Evolutionary conservation across 2,888 invertebrate genomes (phyloP).

Genomic region (Scaptomyza parva): DNA sequence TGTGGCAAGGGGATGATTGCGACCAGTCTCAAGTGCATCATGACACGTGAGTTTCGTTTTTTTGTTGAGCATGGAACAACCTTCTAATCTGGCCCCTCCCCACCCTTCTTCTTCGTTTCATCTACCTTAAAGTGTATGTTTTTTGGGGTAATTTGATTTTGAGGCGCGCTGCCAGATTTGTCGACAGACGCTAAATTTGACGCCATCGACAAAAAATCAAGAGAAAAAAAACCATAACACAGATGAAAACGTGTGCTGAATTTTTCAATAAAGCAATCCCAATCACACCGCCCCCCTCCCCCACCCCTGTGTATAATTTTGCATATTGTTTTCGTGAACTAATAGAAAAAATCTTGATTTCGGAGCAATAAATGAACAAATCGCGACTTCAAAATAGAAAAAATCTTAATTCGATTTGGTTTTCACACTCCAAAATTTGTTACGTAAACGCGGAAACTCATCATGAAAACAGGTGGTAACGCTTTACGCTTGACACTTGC

Average conservation of each 20-base stretch:
- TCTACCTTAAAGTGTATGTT: constrained; percentile 26
- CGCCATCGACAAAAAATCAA: constrained; percentile 47
- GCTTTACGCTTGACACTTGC: constrained; percentile 53
- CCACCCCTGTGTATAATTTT: constrained; percentile 40
- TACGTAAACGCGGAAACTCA: constrained; percentile 25
- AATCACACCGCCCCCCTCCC: too few relatives aligned
- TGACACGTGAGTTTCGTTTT: constrained; percentile 73
- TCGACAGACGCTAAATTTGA: constrained; percentile 59
- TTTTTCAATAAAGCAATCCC: constrained; percentile 42
- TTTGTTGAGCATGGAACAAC: constrained; percentile 39
- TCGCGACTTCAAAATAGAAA: too few relatives aligned
- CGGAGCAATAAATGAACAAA: too few relatives aligned
- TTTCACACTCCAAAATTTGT: constrained; percentile 40
- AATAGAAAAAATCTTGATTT: too few relatives aligned
- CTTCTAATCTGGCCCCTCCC: neutral
- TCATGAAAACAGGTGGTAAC: constrained; percentile 16
- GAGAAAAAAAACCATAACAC: constrained; percentile 24
- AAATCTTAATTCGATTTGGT: constrained; percentile 59
- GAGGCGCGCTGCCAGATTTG: constrained; percentile 60
- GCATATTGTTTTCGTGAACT: constrained; percentile 64
- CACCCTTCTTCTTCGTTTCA: neutral
- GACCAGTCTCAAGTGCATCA: constrained; percentile 76
- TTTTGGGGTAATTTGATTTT: constrained; percentile 74
- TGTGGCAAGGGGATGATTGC: constrained; percentile 21
- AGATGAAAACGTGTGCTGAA: constrained; percentile 66